phyloP scores from a whole-genome alignment of 1,140 invertebrate species.

The Drosophila sproati region DNA sequence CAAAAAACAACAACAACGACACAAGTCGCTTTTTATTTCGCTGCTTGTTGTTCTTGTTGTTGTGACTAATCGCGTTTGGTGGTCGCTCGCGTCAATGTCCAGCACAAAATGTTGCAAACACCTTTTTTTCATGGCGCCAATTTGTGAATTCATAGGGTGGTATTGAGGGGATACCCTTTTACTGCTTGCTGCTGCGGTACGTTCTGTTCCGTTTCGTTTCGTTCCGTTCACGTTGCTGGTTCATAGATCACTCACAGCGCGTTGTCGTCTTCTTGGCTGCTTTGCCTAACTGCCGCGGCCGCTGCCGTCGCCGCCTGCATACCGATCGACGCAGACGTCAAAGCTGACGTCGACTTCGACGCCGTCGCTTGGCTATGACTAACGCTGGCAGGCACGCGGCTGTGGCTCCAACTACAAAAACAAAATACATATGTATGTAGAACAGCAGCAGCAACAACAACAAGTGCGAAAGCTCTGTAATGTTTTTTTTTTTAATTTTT shows the following conservation, averaged over 20 bases:
- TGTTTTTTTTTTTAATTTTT: constrained; percentile 47
- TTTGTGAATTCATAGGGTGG: constrained; percentile 26
- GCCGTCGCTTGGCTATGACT: constrained; percentile 61
- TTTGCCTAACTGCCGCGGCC: constrained; percentile 26
- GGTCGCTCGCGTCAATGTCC: constrained; percentile 64
- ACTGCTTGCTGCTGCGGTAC: constrained; percentile 14
- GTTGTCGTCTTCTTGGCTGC: constrained; percentile 79
- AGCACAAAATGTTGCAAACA: constrained; percentile 68
- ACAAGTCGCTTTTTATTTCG: constrained; percentile 24
- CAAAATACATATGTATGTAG: constrained; percentile 59
- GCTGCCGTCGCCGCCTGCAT: constrained; percentile 12
- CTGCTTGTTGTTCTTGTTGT: constrained; percentile 26
- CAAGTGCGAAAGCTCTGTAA: constrained; percentile 59
- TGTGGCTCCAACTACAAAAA: constrained; percentile 74
- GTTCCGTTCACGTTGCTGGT: constrained; percentile 56
- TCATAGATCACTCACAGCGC: constrained; percentile 71
- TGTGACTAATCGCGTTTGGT: constrained; percentile 76
- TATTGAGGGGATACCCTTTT: constrained; percentile 24
- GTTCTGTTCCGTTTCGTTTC: constrained; percentile 49
- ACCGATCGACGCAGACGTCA: constrained; percentile 42
- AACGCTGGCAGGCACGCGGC: constrained; percentile 69
- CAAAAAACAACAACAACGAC: constrained; percentile 18
- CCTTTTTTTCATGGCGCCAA: constrained; percentile 58
- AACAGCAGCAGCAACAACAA: constrained; percentile 54
- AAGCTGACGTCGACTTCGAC: constrained; percentile 41